Conservation (phyloP, 2,797 vertebrate genomes). For the Gephyroberyx darwinii region DNA sequence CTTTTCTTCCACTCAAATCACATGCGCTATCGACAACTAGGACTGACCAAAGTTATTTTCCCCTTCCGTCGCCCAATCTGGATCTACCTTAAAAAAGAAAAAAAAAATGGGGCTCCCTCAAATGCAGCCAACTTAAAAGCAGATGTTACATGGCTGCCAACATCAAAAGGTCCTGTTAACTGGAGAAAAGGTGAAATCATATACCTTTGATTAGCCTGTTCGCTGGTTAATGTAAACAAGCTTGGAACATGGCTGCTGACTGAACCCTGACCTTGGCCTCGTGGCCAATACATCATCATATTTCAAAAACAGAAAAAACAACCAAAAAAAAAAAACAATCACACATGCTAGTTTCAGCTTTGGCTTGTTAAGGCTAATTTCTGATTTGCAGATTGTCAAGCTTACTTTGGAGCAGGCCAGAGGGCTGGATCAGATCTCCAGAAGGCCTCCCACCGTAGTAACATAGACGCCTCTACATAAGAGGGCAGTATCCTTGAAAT, state of each 20-base stretch:
- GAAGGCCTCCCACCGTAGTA: conserved; percentile 53
- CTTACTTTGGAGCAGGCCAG: conserved; percentile 71
- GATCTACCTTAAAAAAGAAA: conserved; percentile 47
- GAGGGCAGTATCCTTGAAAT: conserved; percentile 65
- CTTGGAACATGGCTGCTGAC: conserved; percentile 67
- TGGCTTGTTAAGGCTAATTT: conserved; percentile 80
- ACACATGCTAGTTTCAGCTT: conserved; percentile 65
- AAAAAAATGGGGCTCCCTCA: conserved; percentile 38
- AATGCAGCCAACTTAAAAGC: conserved; percentile 71
- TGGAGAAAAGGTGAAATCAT: conserved; percentile 79
- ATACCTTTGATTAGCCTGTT: conserved; percentile 79
- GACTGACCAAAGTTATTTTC: conserved; percentile 46
- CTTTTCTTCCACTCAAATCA: conserved; percentile 44
- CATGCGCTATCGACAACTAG: conserved; percentile 42
- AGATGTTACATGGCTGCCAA: conserved; percentile 80
- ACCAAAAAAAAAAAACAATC: conserved; percentile 35
- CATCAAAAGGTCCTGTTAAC: conserved; percentile 79
- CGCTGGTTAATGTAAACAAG: conserved; percentile 76
- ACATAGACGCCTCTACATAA: conserved; percentile 55
- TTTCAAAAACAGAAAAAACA: conserved; percentile 62
- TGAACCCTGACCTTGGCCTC: conserved; percentile 74
- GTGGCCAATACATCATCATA: conserved; percentile 66
- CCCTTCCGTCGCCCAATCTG: conserved; percentile 35
- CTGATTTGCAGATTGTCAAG: conserved; percentile 83
- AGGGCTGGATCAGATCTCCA: conserved; percentile 65